Evolutionary conservation across 2,113 vertebrate species (phyloP).

Genomic region (Brachypodius melanocephalos): DNA sequence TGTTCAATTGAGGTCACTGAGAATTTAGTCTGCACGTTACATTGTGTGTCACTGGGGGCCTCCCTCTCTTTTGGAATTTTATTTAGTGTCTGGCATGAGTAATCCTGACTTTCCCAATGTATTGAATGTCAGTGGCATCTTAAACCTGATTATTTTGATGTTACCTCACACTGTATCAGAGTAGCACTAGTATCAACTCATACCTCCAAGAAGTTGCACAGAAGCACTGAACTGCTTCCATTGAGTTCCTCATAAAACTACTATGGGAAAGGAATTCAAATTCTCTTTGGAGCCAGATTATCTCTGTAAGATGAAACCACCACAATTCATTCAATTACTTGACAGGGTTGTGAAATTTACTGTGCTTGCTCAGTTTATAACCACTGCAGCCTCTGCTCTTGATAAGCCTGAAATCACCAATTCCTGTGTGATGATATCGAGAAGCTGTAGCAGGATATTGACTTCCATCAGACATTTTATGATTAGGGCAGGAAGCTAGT

Average conservation of each 20-base stretch:
- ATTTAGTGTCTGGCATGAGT: neutral
- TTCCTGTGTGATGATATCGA: neutral
- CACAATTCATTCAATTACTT: neutral
- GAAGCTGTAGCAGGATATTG: neutral
- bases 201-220: neutral
- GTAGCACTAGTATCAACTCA: neutral
- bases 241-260: neutral
- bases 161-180: neutral
- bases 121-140: neutral
- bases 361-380: neutral
- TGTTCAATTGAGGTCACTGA: neutral
- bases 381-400: neutral
- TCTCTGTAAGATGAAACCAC: neutral
- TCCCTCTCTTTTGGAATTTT: neutral
- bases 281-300: neutral
- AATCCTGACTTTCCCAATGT: neutral
- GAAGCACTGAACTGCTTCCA: neutral
- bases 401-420: neutral
- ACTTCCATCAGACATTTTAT: neutral
- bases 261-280: neutral
- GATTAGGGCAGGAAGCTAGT: neutral
- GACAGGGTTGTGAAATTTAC: neutral
- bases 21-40: neutral
- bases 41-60: neutral
- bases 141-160: neutral